Evolutionary conservation across 2,888 invertebrate genomes (phyloP).

Genomic region (Myopa testacea): DNA sequence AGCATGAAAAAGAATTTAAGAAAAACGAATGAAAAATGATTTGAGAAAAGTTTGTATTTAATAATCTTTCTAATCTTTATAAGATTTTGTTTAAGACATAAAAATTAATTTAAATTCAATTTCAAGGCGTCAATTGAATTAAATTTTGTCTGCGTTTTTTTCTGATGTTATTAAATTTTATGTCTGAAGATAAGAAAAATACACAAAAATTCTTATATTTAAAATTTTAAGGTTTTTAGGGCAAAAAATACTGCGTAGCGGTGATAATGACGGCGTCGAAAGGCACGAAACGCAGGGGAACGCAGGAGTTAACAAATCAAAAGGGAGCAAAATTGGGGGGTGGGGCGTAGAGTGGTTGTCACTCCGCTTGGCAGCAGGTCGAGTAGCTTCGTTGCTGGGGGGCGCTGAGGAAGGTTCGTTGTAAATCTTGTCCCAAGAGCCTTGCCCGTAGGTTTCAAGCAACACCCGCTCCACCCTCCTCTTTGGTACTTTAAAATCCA

Average conservation of each 20-base stretch:
- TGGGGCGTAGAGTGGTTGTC: not conserved
- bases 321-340: not conserved
- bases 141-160: too few relatives aligned
- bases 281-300: not conserved
- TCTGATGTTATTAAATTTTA: too few relatives aligned
- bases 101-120: too few relatives aligned
- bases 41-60: too few relatives aligned
- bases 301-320: not conserved
- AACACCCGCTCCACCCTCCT: too few relatives aligned
- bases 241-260: slow-evolving; percentile 30
- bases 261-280: slow-evolving; percentile 34
- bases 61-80: too few relatives aligned
- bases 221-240: slow-evolving; percentile 13
- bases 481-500: slow-evolving; percentile 41
- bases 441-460: too few relatives aligned
- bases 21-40: too few relatives aligned
- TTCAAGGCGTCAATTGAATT: too few relatives aligned
- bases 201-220: not conserved
- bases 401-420: not conserved
- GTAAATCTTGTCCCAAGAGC: not conserved
- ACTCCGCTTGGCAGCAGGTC: too few relatives aligned
- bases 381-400: not conserved
- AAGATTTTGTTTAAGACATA: too few relatives aligned
- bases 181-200: not conserved
- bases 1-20: too few relatives aligned